phyloP scores from a whole-genome alignment of 2,888 invertebrate genomes.

The Troides aeacus region DNA sequence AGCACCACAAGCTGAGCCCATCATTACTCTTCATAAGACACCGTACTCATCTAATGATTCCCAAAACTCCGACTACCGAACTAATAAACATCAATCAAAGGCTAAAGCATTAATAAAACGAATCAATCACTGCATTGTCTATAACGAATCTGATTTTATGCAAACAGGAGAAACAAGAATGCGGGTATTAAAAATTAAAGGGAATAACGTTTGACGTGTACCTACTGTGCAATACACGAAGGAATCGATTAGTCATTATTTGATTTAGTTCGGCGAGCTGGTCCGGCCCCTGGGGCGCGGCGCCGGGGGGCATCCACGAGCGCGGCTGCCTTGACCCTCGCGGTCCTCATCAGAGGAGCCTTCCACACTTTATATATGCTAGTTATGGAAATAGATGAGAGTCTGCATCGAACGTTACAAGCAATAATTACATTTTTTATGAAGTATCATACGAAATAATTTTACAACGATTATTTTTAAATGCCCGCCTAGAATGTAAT shows the following conservation, averaged over 20 bases:
- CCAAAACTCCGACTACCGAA: constrained; percentile 78
- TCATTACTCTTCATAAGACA: constrained; percentile 78
- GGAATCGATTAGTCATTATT: constrained; percentile 80
- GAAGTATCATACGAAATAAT: constrained; percentile 1
- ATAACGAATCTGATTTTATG: constrained; percentile 75
- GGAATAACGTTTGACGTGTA: constrained; percentile 78
- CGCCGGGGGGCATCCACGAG: constrained; percentile 73
- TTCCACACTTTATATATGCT: constrained; percentile 74
- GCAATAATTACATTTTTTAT: constrained; percentile 30
- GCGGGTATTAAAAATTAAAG: constrained; percentile 69
- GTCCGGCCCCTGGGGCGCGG: constrained; percentile 65
- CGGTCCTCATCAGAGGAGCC: constrained; percentile 71
- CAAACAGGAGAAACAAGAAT: constrained; percentile 68
- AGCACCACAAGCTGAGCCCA: constrained; percentile 63
- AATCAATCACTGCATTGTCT: constrained; percentile 77
- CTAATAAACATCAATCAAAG: constrained; percentile 79
- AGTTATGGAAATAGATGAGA: constrained; percentile 56
- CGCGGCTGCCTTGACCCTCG: constrained; percentile 55
- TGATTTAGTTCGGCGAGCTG: constrained; percentile 77
- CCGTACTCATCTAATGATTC: constrained; percentile 72
- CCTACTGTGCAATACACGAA: constrained; percentile 79
- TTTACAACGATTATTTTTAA: neutral
- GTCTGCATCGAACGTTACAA: constrained; percentile 37
- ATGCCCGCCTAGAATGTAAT: neutral
- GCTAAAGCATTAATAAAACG: constrained; percentile 70